Conservation (phyloP, 2,888 invertebrate species). For the Beris chalybata region DNA sequence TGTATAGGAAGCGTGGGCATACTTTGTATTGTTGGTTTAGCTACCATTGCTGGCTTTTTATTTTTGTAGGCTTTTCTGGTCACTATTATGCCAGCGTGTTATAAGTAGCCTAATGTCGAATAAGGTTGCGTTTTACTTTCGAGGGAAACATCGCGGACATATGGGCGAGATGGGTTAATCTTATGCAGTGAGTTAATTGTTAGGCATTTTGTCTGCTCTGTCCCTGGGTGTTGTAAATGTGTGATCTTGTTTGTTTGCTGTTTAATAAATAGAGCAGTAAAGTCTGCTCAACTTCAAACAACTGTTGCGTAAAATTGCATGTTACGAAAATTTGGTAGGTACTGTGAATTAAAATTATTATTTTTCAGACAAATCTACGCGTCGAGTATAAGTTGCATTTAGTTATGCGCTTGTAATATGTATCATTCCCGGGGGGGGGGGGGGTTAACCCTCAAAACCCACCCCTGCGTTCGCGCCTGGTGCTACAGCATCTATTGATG, state of each 20-base stretch:
- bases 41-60: neutral
- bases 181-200: constrained; percentile 3
- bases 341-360: no score
- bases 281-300: neutral
- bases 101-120: no score
- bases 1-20: constrained; percentile 4
- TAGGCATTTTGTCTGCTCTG: neutral
- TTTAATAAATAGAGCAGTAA: neutral
- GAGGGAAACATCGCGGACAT: neutral
- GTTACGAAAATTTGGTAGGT: no score
- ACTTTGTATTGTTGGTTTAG: neutral
- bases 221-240: neutral
- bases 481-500: no score
- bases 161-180: neutral
- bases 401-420: no score
- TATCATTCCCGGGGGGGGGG: no score
- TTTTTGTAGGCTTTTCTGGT: neutral
- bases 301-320: neutral
- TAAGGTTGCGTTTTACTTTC: no score
- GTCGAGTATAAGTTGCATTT: no score
- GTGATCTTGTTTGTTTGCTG: neutral
- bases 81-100: no score
- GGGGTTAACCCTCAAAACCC: no score
- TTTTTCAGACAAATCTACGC: no score
- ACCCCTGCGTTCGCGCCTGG: no score